Conservation (phyloP, 2,888 invertebrate genomes). For the Incurvaria masculella region DNA sequence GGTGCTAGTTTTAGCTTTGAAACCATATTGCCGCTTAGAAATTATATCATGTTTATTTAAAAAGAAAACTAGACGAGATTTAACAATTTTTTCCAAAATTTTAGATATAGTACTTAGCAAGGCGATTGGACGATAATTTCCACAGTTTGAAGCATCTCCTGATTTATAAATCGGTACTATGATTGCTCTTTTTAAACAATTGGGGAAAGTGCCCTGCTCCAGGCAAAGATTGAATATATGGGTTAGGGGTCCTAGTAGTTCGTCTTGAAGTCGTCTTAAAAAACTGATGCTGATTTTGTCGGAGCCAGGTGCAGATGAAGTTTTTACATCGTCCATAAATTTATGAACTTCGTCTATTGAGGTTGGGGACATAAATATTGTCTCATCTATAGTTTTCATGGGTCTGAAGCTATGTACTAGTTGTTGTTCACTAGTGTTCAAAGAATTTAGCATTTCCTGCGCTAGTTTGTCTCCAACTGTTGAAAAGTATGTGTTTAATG, state of each 20-base stretch:
- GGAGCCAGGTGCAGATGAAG: not conserved
- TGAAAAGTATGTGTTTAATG: no score
- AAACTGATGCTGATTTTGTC: not conserved
- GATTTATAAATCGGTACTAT: not conserved
- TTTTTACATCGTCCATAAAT: not conserved
- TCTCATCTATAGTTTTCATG: not conserved
- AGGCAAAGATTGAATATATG: not conserved
- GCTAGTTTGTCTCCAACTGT: not conserved
- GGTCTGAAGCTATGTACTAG: not conserved
- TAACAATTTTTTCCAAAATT: not conserved
- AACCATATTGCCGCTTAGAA: not conserved
- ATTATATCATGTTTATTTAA: not conserved
- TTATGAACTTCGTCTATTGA: not conserved
- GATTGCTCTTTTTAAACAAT: not conserved
- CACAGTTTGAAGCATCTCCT: not conserved
- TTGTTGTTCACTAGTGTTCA: no score
- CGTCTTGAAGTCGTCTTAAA: not conserved
- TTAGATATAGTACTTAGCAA: not conserved
- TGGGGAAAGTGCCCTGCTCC: not conserved
- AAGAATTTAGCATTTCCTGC: not conserved
- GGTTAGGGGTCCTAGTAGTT: not conserved
- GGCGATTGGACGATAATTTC: not conserved
- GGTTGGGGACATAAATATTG: not conserved
- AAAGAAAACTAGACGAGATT: not conserved
- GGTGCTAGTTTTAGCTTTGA: not conserved